Base-by-base conservation (phyloP, 2,888 invertebrate genomes). In the Drosophila nr. fundita region DNA sequence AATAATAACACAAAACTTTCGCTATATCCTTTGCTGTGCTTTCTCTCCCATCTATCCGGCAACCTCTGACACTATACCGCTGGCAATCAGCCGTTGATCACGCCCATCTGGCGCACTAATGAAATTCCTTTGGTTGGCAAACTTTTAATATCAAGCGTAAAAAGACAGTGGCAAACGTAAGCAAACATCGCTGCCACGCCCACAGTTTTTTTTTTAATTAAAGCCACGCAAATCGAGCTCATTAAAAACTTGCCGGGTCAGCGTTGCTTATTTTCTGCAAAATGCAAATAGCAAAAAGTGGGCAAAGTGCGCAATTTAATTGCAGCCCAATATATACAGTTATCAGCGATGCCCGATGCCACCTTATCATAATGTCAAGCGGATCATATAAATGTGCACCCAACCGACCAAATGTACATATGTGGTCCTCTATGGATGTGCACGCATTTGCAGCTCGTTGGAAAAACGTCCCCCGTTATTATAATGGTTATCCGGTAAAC, bases 401-500 rank as follows among this genome's bases (percentile, higher is more conserved):
- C 52, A 61, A 58, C 53, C 58, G 63, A 29, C 69, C 69, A 30
- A 27, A 32, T 53, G 29, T 57, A 24, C 40, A 38, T 21, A 7
- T 45, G 45, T 45, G 21, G 42, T 11, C 11, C 42, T 42, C 11
- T 13, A 21, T 24, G 21, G n/a, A 30, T 21, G 42, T 32, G 15
- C 42, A 42, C 29, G 49, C n/a, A 38, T 24, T 42, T 48, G 27
- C 36, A 24, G 21, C 45, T 21, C 24, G 68, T 52, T 64, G 36
- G 50, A 29, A 65, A 55, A 67, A 55, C 36, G 61, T 24, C 15
- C 40, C 49, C 40, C 83, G 81, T 78, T 89, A 86, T 89, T 80
- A 88, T 87, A 89, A 82, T 80, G 75, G 78, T 78, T 87, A 86
- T 84, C 69, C 72, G 66, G 66, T 65, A 78, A 76, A 87, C 81